Base-by-base conservation (phyloP, 2,888 invertebrate species). In the Agriopis aurantiaria region DNA sequence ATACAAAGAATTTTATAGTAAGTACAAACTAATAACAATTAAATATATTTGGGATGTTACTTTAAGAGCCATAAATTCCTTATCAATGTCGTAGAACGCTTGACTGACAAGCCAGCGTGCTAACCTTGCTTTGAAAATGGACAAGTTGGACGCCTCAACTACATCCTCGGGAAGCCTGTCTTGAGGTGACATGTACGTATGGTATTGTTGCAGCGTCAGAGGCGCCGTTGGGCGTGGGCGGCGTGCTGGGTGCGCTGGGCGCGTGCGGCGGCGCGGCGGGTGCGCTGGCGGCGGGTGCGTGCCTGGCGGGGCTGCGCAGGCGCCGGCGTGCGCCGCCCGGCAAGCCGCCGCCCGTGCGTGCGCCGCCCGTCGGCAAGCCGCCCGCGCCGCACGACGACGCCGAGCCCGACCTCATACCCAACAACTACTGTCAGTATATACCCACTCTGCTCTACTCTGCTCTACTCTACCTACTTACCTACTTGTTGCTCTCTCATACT, bases 351-450 rank as follows among this genome's bases (percentile, higher is more conserved):
- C 73, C 68, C 72, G 75, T 63, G 69, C 59, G 68, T 80, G 45
- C 71, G 67, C 63, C 66, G 46, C 69, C 68, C 80, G 74, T 72
- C 58, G n/a, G 48, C 66, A 83, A 87, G 75, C 78, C 70, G 56
- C 75, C 78, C 40, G 56, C 56, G 55, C 71, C 60, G 58, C 74
- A 86, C 80, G 93, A 93, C 75, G 93, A 93, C 80, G 82, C 90
- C 23, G 93, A 93, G 81, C 93, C 93, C 0, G 93, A 93, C 80
- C 90, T 93, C 75, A 93, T 93, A 82, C 93, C 93, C 7, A 93
- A 93, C 78, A 89, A 93, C 77, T 93, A 92, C 76, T 91, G 92
- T 92, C 56, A 90, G 92, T 90, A 23, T 23, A 23, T 23, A 72
- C 48, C 17, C 6, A 3, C 33, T 9, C 17, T 23, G 2, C 17